These are phyloP conservation scores for Dolichopus griseipennis DNA, from an alignment of 2,888 invertebrate genomes.

Conservation along the genomic window DNA sequence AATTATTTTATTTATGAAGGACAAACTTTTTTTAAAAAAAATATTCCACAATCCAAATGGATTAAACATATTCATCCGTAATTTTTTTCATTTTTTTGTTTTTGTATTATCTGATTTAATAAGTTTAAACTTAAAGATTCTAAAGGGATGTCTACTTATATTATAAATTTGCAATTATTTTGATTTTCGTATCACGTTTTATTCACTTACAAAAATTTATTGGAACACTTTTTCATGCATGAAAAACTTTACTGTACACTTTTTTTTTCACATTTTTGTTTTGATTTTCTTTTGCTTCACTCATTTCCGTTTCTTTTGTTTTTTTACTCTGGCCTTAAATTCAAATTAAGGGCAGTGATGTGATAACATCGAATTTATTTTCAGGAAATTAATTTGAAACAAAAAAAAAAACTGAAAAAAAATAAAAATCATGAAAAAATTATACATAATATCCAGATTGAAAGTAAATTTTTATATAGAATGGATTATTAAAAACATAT, in stretches of 20 bases:
- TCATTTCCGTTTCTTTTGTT: background rate
- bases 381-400: background rate
- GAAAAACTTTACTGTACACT: background rate
- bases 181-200: slow-evolving; percentile 1
- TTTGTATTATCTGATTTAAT: too few species aligned
- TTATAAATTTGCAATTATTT: background rate
- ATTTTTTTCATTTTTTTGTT: too few species aligned
- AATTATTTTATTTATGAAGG: too few species aligned
- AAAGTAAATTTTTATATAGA: too few species aligned
- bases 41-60: too few species aligned
- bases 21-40: too few species aligned
- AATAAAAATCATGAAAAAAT: too few species aligned
- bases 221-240: background rate
- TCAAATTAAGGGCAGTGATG: slow-evolving; percentile 6
- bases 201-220: background rate
- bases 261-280: background rate
- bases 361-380: background rate
- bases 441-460: too few species aligned
- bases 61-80: too few species aligned
- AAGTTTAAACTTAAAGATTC: too few species aligned
- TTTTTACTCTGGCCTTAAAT: background rate
- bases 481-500: too few species aligned
- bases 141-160: too few species aligned
- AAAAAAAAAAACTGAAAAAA: background rate
- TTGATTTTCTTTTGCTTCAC: background rate